phyloP scores from a whole-genome alignment of 2,113 vertebrate species.

The Cygnus buccinator region DNA sequence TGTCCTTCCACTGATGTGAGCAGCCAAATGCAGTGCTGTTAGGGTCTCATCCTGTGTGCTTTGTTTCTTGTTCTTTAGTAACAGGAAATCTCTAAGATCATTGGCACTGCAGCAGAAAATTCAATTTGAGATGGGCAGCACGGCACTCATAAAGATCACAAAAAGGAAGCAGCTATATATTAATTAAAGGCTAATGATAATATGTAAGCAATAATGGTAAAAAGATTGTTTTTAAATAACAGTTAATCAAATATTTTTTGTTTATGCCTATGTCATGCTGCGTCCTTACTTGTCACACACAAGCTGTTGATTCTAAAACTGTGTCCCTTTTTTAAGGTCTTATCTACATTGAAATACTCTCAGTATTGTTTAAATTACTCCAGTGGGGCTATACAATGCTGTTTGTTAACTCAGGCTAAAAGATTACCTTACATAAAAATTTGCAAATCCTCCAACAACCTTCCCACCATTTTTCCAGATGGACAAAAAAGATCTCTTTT shows the following conservation, averaged over 20 bases:
- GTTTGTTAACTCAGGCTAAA: not conserved
- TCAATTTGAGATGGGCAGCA: not conserved
- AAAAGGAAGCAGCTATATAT: not conserved
- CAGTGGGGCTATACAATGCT: not conserved
- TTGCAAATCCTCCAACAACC: not conserved
- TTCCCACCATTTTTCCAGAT: not conserved
- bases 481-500: not conserved
- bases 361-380: not conserved
- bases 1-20: not conserved
- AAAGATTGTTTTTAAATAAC: not conserved
- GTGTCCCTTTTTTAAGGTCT: not conserved
- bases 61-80: not conserved
- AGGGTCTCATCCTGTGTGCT: not conserved
- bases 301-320: not conserved
- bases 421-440: not conserved
- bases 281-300: not conserved
- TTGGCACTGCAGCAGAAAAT: slow-evolving; percentile 1
- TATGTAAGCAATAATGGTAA: not conserved
- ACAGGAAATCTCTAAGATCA: not conserved
- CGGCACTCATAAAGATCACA: not conserved
- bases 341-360: not conserved
- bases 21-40: not conserved
- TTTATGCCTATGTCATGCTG: not conserved
- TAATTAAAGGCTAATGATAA: not conserved
- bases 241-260: not conserved